Evolutionary conservation across 1,140 invertebrate species (phyloP).

Genomic region (Zelostemma sp.): DNA sequence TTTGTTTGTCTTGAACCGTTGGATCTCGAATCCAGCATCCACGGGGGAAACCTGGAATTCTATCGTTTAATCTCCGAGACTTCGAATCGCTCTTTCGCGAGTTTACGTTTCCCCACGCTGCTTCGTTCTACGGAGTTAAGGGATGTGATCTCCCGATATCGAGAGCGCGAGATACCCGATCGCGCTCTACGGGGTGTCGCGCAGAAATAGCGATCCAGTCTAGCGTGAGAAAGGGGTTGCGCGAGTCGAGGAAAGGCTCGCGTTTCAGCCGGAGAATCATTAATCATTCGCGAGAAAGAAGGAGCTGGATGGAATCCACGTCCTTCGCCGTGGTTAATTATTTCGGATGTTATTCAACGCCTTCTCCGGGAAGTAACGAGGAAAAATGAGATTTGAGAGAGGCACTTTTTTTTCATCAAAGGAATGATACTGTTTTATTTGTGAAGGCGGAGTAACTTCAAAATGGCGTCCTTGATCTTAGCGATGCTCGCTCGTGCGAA

Average conservation of each 20-base stretch:
- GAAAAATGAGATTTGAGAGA: slow-evolving; percentile 22
- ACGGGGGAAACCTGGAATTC: slow-evolving; percentile 52
- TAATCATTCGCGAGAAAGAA: slow-evolving; percentile 47
- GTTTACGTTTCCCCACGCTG: slow-evolving; percentile 38
- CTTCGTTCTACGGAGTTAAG: slow-evolving; percentile 24
- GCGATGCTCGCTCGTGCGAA: not conserved
- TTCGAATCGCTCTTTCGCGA: slow-evolving; percentile 15
- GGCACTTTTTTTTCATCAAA: not conserved
- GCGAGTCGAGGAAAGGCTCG: slow-evolving; percentile 28
- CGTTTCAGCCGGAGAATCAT: slow-evolving; percentile 48
- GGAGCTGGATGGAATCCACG: slow-evolving; percentile 46
- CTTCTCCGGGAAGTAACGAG: slow-evolving; percentile 40
- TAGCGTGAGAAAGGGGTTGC: slow-evolving; percentile 55
- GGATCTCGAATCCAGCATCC: slow-evolving; percentile 3
- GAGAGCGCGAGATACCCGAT: slow-evolving; percentile 26
- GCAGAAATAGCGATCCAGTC: slow-evolving; percentile 34
- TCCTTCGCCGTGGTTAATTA: slow-evolving; percentile 43
- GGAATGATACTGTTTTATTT: too few species aligned
- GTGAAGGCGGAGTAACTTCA: too few species aligned
- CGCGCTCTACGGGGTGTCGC: slow-evolving; percentile 38
- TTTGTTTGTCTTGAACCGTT: slow-evolving; percentile 64
- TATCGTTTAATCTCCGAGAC: slow-evolving; percentile 67
- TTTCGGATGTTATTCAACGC: slow-evolving; percentile 50
- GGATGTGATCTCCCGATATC: slow-evolving; percentile 46
- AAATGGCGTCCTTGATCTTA: slow-evolving; percentile 7